These are phyloP conservation scores for Mycogona germanica DNA, from an alignment of 2,888 invertebrate genomes.

Conservation along the genomic window DNA sequence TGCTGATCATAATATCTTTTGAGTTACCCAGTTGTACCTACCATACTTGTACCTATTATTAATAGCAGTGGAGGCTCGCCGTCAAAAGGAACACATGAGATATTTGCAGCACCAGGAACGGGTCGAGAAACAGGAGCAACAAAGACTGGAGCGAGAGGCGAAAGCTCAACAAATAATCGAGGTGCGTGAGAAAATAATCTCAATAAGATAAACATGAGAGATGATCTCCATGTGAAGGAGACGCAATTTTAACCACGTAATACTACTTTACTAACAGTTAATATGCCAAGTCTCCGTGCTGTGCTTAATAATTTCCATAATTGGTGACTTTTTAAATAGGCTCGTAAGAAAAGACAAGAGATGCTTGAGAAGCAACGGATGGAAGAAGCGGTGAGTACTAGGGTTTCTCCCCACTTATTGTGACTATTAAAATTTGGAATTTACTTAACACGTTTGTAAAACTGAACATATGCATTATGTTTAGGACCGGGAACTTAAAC, in stretches of 20 bases:
- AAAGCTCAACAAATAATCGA: conserved; percentile 74
- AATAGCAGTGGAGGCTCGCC: conserved; percentile 32
- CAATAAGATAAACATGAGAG: too few relatives aligned
- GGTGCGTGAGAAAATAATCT: conserved; percentile 40
- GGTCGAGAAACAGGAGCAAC: conserved; percentile 68
- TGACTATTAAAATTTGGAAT: too few relatives aligned
- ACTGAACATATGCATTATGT: conserved; percentile 3
- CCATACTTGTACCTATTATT: too few relatives aligned
- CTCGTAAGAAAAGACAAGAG: conserved; percentile 72
- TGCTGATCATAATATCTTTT: too few relatives aligned
- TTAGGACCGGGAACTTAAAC: conserved; percentile 80
- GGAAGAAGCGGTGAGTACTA: conserved; percentile 69
- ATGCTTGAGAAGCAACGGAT: conserved; percentile 69
- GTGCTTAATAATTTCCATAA: too few relatives aligned
- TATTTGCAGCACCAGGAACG: conserved; percentile 60
- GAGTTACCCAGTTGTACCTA: too few relatives aligned
- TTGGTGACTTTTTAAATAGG: too few relatives aligned
- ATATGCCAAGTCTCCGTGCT: too few relatives aligned
- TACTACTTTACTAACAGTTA: too few relatives aligned
- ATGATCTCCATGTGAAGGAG: too few relatives aligned
- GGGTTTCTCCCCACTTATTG: too few relatives aligned
- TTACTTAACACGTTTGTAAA: background rate
- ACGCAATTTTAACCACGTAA: too few relatives aligned
- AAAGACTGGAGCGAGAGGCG: conserved; percentile 62
- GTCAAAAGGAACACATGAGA: conserved; percentile 37